Evolutionary conservation across 64 coral and sea anemone genomes (phyloP).

Genomic region (Porites australiensis): DNA sequence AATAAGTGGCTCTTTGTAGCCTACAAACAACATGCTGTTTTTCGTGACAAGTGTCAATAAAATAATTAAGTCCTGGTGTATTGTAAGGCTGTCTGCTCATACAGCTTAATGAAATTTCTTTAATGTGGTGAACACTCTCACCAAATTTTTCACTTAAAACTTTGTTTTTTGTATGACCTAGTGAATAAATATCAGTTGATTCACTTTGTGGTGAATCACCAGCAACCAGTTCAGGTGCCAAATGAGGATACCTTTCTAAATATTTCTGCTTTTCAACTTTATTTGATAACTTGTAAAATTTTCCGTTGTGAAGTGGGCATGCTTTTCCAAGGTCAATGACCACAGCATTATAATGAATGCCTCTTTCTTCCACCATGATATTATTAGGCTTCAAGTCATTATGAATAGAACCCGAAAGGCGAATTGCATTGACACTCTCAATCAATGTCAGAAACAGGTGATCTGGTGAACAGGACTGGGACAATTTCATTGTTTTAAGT

Average conservation of each 20-base stretch:
- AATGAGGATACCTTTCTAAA: neutral
- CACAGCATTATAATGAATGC: neutral
- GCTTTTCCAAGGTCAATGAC: constrained; percentile 26
- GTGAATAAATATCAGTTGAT: constrained; percentile 29
- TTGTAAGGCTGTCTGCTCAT: neutral
- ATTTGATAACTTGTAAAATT: constrained; percentile 1
- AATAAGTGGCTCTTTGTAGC: too few species aligned
- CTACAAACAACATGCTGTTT: neutral
- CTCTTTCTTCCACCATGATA: neutral
- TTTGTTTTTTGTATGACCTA: too few species aligned
- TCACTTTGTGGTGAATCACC: constrained; percentile 6
- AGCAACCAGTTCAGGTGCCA: constrained; percentile 9
- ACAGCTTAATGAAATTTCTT: constrained; percentile 30
- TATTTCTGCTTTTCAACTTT: neutral
- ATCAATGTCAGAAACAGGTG: constrained; percentile 13
- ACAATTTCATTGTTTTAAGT: neutral
- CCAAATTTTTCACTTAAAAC: neutral
- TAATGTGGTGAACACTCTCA: neutral
- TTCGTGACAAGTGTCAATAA: constrained; percentile 19
- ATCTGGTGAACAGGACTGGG: neutral
- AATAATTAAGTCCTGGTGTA: constrained; percentile 6
- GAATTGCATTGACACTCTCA: neutral
- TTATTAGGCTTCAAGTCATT: neutral
- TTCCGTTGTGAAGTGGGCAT: constrained; percentile 18
- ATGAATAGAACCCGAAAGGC: constrained; percentile 3